Base-by-base conservation (phyloP, 2,888 invertebrate species). In the Pemphredon lugubris region DNA sequence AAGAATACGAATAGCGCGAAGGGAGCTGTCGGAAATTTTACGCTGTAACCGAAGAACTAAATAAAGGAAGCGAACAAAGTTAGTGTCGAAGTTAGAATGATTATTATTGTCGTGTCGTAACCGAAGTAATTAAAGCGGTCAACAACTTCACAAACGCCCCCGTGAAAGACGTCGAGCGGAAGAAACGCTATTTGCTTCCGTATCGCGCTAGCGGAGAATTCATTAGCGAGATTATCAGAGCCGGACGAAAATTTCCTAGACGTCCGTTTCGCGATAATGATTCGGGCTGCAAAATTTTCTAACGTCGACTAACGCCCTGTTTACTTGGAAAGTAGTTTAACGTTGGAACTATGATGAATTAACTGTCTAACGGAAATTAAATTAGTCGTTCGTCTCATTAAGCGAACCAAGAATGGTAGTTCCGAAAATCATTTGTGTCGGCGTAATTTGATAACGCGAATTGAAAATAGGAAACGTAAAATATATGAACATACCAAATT, bases 281-380 rank as follows among this genome's bases (percentile, higher is more conserved):
- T 39, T 59, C 11, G 21, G 39, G 32, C 47, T n/a, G 20, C 18
- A 51, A 51, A 45, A 39, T 57, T 39, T n/a, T 30, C 9, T 16
- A 30, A 20, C 48, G 26, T 13, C 13, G 26, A 13, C 20, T 18
- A 44, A 44, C 50, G 20, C 18, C 20, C 18, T 53, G 39, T 66
- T 53, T 66, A 51, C 39, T 37, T 7, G 39, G 16, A 26, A 59
- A 53, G 26, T 59, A 45, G 65, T 59, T 53, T 40, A 21, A 18
- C 45, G 20, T 14, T 51, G 45, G 26, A 45, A 58, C 37, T 44
- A 34, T 58, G 42, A 42, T 30, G 21, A 39, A 53, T 53, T 18
- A 30, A 44, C 16, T 23, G 30, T 13, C 7, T 30, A 20, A 18
- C 14, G 44, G 48, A 45, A 58, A 51, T 58, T 13, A 14, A 58